Base-by-base conservation (phyloP, 2,888 invertebrate species). In the Sericinus montela region DNA sequence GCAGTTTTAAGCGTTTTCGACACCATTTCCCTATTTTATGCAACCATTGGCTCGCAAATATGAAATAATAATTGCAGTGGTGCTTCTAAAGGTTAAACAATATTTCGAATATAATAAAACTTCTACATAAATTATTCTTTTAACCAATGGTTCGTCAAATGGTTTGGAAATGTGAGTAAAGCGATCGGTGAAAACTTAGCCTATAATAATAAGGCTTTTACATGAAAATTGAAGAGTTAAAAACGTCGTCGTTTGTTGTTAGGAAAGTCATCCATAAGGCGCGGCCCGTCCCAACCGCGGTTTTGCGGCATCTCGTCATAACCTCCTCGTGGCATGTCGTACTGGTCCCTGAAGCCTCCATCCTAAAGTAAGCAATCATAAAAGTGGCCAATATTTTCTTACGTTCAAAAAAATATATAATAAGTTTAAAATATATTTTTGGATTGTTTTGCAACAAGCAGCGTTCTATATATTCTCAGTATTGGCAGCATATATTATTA, bases 221-320 rank as follows among this genome's bases (percentile, higher is more conserved):
- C 46, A 39, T 35, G 46, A 48, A 54, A 53, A 47, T 54, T 6
- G 14, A 28, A 50, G 52, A 54, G 69, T 86, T 90, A 92, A 75
- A 90, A 92, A 59, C 92, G 91, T 70, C 92, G 91, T 62, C 92
- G 90, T 84, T 92, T 92, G 82, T 92, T 92, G 82, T 90, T 91
- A 67, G 92, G 92, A 77, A 84, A 92, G 84, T 92, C 92, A 59
- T 92, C 92, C 75, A 88, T 79, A 75, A 86, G 90, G 72, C 87
- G 87, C 59, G 81, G 75, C 59, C 89, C 89, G 53, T 90, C 91
- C 81, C 91, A 89, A 73, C 90, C 90, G 69, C 89, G 89, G 70
- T 86, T 86, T 71, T 83, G 84, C 63, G 83, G 80, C 78, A 80
- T 76, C 76, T 86, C 85, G 68, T 87, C 87, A 80, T 65, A 87